Base-by-base conservation (phyloP, 2,888 invertebrate genomes). In the Napeogenes sylphis region DNA sequence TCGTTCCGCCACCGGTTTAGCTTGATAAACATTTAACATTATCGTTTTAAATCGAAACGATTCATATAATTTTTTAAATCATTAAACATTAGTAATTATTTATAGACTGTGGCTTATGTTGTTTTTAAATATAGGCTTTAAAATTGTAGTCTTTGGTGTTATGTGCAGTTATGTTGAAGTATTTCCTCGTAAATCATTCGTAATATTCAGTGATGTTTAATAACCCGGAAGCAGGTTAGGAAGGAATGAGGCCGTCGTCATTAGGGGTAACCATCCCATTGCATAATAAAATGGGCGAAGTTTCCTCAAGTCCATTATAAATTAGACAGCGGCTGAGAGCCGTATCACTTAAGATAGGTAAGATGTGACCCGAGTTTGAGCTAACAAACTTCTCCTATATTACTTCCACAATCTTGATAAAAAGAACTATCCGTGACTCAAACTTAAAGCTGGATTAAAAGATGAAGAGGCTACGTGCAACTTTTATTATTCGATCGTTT, bases 261-360 rank as follows among this genome's bases (percentile, higher is more conserved):
- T 90, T 90, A 90, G 84, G 85, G 88, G 87, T 85, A 86, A 85
- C 89, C 87, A 80, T 84, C 87, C 87, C 90, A 89, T 87, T 89
- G 89, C 90, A 90, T 90, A 90, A 90, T 90, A 90, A 90, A 90
- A 90, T 90, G 90, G 86, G 79, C 85, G 75, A 90, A 90, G 89
- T 90, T 90, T 88, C 83, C 88, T 81, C 84, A 90, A 90, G 90
- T 89, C 90, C 90, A 90, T 90, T 90, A 90, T 90, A 90, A 90
- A 90, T 90, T 90, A 90, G 90, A 90, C 90, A 86, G 84, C 84
- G 87, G 86, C 79, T 79, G 79, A 88, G 87, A 83, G 84, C 84
- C 88, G 87, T 89, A 88, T 90, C 90, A 87, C 86, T 89, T 90
- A 85, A 90, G 90, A 87, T 90, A 88, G 89, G 89, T 88, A 88